A percentile compares a stretch with the other conserved stretches of the same genome.
Evolutionary conservation across 2,888 invertebrate genomes (phyloP).

Genomic region (Deilephila elpenor): DNA sequence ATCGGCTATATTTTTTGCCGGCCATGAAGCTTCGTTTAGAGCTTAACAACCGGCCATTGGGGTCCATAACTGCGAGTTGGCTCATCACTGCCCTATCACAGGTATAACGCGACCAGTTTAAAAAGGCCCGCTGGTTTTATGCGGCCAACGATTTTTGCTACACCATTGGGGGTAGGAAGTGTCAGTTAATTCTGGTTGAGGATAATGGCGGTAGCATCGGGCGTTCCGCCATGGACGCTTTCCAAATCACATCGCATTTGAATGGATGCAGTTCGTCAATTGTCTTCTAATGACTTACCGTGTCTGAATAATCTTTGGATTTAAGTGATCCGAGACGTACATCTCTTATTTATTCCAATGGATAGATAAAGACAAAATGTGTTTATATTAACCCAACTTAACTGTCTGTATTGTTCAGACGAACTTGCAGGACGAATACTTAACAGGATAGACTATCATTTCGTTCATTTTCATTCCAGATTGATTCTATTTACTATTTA

Average conservation of each 20-base stretch:
- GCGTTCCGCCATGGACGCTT: conserved; percentile 67
- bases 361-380: neutral
- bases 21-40: conserved; percentile 64
- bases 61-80: conserved; percentile 70
- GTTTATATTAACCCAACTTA: neutral
- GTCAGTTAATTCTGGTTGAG: conserved; percentile 56
- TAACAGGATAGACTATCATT: neutral
- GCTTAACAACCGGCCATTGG: conserved; percentile 74
- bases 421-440: neutral
- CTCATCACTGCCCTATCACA: conserved; percentile 71
- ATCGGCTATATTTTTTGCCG: conserved; percentile 59
- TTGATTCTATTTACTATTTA: neutral
- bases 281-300: conserved; percentile 68
- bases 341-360: neutral
- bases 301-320: conserved; percentile 35
- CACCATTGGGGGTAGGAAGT: conserved; percentile 44
- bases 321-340: neutral
- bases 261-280: conserved; percentile 71
- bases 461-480: neutral
- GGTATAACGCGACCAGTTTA: conserved; percentile 64
- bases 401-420: neutral
- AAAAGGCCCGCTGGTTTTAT: conserved; percentile 49
- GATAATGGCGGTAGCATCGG: conserved; percentile 61
- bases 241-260: conserved; percentile 79
- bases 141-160: conserved; percentile 43